phyloP scores from a whole-genome alignment of 1,140 invertebrate species.

The Pseudomyrmex gracilis region DNA sequence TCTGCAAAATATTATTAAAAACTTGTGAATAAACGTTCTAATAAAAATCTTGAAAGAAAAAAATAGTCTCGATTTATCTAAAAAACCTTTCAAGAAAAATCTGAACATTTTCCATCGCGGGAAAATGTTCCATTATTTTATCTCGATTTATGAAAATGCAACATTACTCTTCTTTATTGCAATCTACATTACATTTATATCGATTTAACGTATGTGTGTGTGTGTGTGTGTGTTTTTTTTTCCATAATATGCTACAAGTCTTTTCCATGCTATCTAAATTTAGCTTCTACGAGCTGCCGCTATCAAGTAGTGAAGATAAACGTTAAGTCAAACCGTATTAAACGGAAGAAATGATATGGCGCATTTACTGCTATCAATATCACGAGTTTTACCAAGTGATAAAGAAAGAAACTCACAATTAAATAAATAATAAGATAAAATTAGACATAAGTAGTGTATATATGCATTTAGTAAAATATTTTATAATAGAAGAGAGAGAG shows the following conservation, averaged over 20 bases:
- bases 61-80: no score
- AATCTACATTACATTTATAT: slow-evolving; percentile 45
- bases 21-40: not conserved
- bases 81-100: not conserved
- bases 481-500: no score
- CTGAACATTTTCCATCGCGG: not conserved
- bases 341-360: not conserved
- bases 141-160: slow-evolving; percentile 12
- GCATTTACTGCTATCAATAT: slow-evolving; percentile 18
- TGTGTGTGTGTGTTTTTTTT: no score
- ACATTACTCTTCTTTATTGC: slow-evolving; percentile 26
- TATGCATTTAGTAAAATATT: no score
- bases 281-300: slow-evolving; percentile 37
- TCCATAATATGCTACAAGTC: slow-evolving; percentile 23
- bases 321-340: slow-evolving; percentile 35
- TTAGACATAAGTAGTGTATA: not conserved
- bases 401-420: no score
- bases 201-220: not conserved
- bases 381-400: not conserved
- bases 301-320: slow-evolving; percentile 60
- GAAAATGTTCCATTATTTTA: slow-evolving; percentile 31
- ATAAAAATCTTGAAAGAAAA: not conserved
- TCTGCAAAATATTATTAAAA: not conserved
- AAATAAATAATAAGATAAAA: not conserved
- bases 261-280: slow-evolving; percentile 38